A percentile compares a stretch with the other conserved stretches of the same genome.
phyloP scores from a whole-genome alignment of 2,888 invertebrate species.

The Chalcosyrphus nemorum region DNA sequence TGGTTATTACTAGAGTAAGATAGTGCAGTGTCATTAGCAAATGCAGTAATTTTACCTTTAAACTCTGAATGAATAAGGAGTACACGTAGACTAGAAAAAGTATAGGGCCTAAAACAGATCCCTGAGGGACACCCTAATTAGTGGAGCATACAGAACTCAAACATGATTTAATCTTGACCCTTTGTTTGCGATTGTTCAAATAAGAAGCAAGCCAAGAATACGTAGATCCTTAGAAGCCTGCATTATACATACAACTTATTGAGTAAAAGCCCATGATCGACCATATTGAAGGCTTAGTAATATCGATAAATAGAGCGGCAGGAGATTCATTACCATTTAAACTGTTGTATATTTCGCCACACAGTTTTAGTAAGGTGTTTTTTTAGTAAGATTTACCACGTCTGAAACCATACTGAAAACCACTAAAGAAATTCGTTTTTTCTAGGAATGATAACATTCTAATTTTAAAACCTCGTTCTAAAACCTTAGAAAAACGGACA shows the following conservation, averaged over 20 bases:
- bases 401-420: conserved; percentile 1
- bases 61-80: not conserved
- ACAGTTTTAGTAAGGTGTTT: too few species aligned
- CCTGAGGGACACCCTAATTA: too few species aligned
- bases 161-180: not conserved
- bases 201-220: not conserved
- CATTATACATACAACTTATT: too few species aligned
- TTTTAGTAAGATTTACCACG: not conserved
- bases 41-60: not conserved
- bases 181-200: not conserved
- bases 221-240: too few species aligned
- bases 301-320: not conserved
- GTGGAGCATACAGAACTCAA: too few species aligned
- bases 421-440: not conserved
- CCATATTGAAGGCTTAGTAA: not conserved
- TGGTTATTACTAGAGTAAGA: not conserved
- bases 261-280: not conserved
- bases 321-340: not conserved
- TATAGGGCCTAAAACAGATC: too few species aligned
- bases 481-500: not conserved
- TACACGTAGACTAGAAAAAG: too few species aligned
- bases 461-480: not conserved
- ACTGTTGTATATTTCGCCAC: not conserved
- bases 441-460: conserved; percentile 2
- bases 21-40: not conserved